phyloP scores from a whole-genome alignment of 1,140 invertebrate genomes.

The Drosophila lowei region DNA sequence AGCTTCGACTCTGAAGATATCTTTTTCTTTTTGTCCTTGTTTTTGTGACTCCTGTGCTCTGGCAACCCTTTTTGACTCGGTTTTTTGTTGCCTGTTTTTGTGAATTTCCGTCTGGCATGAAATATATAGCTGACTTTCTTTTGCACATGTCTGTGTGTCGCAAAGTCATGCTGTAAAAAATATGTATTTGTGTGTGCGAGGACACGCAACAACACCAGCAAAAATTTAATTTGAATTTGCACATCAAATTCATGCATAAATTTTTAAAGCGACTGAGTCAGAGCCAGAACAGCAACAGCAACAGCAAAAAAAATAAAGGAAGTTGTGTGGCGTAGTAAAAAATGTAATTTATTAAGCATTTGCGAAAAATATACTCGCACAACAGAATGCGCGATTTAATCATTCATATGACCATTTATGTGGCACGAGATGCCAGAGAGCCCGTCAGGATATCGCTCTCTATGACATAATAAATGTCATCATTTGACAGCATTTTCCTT shows the following conservation, averaged over 20 bases:
- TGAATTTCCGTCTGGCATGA: slow-evolving; percentile 70
- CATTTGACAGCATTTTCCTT: slow-evolving; percentile 49
- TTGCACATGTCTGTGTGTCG: slow-evolving; percentile 35
- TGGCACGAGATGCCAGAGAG: slow-evolving; percentile 19
- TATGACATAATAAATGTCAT: slow-evolving; percentile 69
- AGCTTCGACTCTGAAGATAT: too few species aligned
- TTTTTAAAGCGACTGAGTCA: slow-evolving; percentile 50
- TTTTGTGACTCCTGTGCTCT: slow-evolving; percentile 33
- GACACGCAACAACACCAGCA: slow-evolving; percentile 42
- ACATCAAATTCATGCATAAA: slow-evolving; percentile 71
- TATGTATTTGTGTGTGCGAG: slow-evolving; percentile 17
- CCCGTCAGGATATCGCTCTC: slow-evolving; percentile 22
- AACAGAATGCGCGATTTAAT: slow-evolving; percentile 44
- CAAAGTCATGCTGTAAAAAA: slow-evolving; percentile 62
- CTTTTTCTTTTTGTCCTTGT: too few species aligned
- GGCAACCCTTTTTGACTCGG: slow-evolving; percentile 56
- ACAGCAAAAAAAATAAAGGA: slow-evolving; percentile 1
- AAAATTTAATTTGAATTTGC: slow-evolving; percentile 80
- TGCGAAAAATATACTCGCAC: slow-evolving; percentile 23
- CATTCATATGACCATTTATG: slow-evolving; percentile 70
- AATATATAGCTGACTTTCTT: slow-evolving; percentile 62
- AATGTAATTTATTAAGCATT: slow-evolving; percentile 55
- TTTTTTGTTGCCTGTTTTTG: slow-evolving; percentile 49
- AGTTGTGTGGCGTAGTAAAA: slow-evolving; percentile 32
- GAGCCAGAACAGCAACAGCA: not conserved